Base-by-base conservation (phyloP, 2,888 invertebrate genomes). In the Vannuccia rotundouncinata region DNA sequence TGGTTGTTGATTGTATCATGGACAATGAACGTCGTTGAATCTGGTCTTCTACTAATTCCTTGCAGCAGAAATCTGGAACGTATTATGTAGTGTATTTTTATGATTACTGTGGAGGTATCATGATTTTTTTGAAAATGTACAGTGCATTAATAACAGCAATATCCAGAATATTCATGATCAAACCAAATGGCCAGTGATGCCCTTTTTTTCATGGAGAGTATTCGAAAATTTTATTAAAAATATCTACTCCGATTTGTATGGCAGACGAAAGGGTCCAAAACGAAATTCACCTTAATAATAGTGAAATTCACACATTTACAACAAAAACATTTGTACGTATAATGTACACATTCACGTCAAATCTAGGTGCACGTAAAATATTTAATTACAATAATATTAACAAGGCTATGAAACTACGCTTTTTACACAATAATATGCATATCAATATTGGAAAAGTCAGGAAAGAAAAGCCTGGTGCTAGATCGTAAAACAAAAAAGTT, bases 321-420 rank as follows among this genome's bases (percentile, higher is more conserved):
- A n/a, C n/a, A n/a, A n/a, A n/a, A n/a, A n/a, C n/a, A n/a, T n/a
- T n/a, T n/a, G n/a, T n/a, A n/a, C n/a, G n/a, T n/a, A n/a, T n/a
- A n/a, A n/a, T n/a, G n/a, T n/a, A n/a, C n/a, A n/a, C n/a, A n/a
- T n/a, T n/a, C n/a, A n/a, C n/a, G n/a, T n/a, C n/a, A n/a, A n/a
- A n/a, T n/a, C n/a, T n/a, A n/a, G n/a, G n/a, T n/a, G n/a, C n/a
- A 66, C 66, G 25, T 66, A 66, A 66, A 5, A 66, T 66, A 66
- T 22, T 66, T 66, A 66, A 66, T 66, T 66, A 66, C 66, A 66
- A 66, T 66, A 66, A 66, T 66, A 66, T 66, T 66, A 66, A 66
- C 5, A 66, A 66, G 66, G 66, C 66, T 66, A 66, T 66, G 66
- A 5, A 66, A 66, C 25, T 13, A 66, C 2, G 66, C 66, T 66